Base-by-base conservation (phyloP, 2,797 vertebrate species). In the Tolypeutes matacus region DNA sequence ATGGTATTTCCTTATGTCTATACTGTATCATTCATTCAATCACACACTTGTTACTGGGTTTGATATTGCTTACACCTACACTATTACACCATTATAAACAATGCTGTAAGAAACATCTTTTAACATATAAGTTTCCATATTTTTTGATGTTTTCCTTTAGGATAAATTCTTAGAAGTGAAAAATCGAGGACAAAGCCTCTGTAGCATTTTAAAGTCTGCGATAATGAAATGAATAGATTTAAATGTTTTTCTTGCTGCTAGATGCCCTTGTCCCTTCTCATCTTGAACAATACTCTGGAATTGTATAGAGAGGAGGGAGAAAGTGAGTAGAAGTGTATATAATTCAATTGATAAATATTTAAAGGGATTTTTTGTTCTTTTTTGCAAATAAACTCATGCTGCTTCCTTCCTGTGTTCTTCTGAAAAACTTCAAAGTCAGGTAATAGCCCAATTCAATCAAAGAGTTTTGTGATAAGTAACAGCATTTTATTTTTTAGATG, bases 91-190 rank as follows among this genome's bases (percentile, higher is more conserved):
- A 77, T 69, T 72, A 42, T 73, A 69, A 88, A 65, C n/a, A 87
- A 12, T 65, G 62, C 8, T 31, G 0, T 49, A 87, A 67, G 29
- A 87, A 75, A 60, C 21, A 83, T 53, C 29, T 10, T 93, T 82
- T 92, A 69, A 75, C 25, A 46, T 39, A 42, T 20, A 51, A 39
- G 9, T 77, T 69, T 60, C 18, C 14, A 11, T 65, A 34, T 34
- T 72, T 88, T 49, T 75, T 56, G 5, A 17, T 75, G 4, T 53
- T 81, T 76, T 58, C 58, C 0, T 15, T 39, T 23, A 89, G 11
- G 69, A 69, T 51, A 75, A n/a, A 13, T 91, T 77, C 51, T 46
- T 65, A 70, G 76, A 89, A 89, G 29, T 84, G 20, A 23, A 93
- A 83, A 36, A 56, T 31, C 81, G 65, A 34, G 27, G 58, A 65